These are phyloP conservation scores for Brachypodius melanocephalos DNA, from an alignment of 2,113 vertebrate genomes.

Conservation along the genomic window DNA sequence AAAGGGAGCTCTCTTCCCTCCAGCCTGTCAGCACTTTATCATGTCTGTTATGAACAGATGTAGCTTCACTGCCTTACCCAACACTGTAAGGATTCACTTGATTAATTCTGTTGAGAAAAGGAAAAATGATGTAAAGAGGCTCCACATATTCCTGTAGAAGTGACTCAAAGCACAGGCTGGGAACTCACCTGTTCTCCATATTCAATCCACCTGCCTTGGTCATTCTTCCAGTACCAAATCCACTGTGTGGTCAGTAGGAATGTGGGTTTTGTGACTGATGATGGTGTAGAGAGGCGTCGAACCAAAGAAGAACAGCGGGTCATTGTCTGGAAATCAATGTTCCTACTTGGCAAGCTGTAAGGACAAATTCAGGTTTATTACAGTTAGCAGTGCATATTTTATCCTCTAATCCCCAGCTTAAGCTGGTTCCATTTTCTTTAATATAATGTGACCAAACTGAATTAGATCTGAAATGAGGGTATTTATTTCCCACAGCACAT, in stretches of 20 bases:
- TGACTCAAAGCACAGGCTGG: not conserved
- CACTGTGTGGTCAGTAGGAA: conserved; percentile 83
- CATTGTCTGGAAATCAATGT: conserved; percentile 79
- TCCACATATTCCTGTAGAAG: not conserved
- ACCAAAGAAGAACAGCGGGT: conserved; percentile 34
- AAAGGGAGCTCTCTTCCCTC: not conserved
- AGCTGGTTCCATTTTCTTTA: not conserved
- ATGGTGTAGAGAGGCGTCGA: conserved; percentile 81
- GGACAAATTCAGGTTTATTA: not conserved
- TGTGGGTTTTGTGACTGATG: conserved; percentile 77
- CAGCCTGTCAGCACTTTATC: not conserved
- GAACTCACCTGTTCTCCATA: conserved; percentile 76
- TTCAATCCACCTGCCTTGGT: conserved; percentile 75
- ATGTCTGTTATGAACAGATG: not conserved
- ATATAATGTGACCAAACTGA: not conserved
- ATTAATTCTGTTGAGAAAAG: not conserved
- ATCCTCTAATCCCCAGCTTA: not conserved
- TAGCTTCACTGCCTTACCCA: not conserved
- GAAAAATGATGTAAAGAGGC: not conserved
- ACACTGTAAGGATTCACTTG: not conserved
- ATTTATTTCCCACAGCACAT: not conserved
- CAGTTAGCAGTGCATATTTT: not conserved
- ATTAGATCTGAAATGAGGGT: not conserved
- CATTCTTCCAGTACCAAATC: conserved; percentile 86
- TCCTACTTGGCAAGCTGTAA: not conserved